Evolutionary conservation across 2,888 invertebrate genomes (phyloP), one percentile per base, ranked within the genome.

Genomic region (Gastracanthus pulcherrimus): DNA sequence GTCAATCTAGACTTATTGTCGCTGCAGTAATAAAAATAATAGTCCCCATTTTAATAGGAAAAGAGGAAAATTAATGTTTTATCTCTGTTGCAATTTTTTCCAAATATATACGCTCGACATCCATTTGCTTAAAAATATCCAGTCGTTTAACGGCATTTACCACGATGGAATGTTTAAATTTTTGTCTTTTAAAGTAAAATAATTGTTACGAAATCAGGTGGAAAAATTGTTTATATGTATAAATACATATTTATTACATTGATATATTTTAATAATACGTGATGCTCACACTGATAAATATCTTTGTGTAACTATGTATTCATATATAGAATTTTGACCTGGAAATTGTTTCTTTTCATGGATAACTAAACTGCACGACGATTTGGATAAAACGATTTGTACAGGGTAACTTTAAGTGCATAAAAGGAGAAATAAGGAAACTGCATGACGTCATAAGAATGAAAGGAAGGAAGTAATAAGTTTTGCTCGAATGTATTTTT

Each of bases 371-470:
- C n/a, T 76, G 64, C 64, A 51, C 36, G 11, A 48, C 16, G 29
- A 69, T 69, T 76, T 48, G 7, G 31, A 16, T 26, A 66, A 64
- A 82, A 76, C 41, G 72, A 84, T 80, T 82, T 76, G 80, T 70
- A 83, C 79, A 84, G 81, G 81, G 80, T 84, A 82, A 81, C 64
- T 75, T 60, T 74, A 72, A 75, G 80, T 80, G 78, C 80, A 82
- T 41, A 67, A 72, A 58, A 76, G 55, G 76, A 7, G 31, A 64
- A 71, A 13, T 3, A 38, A 77, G 9, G 6, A 64, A 41, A 55
- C 48, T 19, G 36, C 7, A 67, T 23, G 13, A 38, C 23, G 36
- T 31, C 19, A 23, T 11, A 34, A 2, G 26, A 11, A 48, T 11
- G 23, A 31, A 9, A 4, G 19, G 19, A 51, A 41, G 7, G 31